Base-by-base conservation (phyloP, 2,888 invertebrate species). In the Prenolepis imparis region DNA sequence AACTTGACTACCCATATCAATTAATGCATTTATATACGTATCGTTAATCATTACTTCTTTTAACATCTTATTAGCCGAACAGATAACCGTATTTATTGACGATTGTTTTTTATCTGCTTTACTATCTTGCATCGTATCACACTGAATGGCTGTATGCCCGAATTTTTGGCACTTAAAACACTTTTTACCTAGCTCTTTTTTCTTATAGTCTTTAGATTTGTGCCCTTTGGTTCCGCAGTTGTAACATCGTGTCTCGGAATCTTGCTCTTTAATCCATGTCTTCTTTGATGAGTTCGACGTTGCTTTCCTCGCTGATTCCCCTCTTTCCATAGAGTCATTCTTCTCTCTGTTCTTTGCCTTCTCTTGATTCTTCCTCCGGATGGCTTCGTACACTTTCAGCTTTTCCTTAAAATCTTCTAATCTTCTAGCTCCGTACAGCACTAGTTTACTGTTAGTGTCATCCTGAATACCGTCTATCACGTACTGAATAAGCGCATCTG, bases 361-460 rank as follows among this genome's bases (percentile, higher is more conserved):
- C 28, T 67, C 24, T 21, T 18, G 2, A 55, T 39, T 55, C 32
- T 24, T 59, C 59, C 68, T 68, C 5, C 18, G 39, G 0, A 78
- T 68, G 0, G 15, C 8, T 32, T 87, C 81, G 28, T 86, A 85
- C 1, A 66, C 36, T 39, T 81, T 80, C 8, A 86, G 21, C 28
- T 70, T 78, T 12, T 84, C 77, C n/a, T 75, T 83, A 0, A 87
- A 74, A 3, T 81, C 44, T 0, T 32, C 0, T 11, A 86, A n/a
- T 5, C 44, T 84, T n/a, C 64, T 81, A 1, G 81, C 36, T 28
- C 83, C 85, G n/a, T 72, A 87, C 15, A 87, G 44, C 5, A 87
- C 48, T 1, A 57, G 5, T 41, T 89, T 89, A 6, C 67, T 78
- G 8, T 57, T 8, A 0, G 5, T 21, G 24, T 64, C 36, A 8